A percentile compares a stretch with the other conserved stretches of the same genome.
Conservation (phyloP, 2,888 invertebrate species). For the Dioctria rufipes region DNA sequence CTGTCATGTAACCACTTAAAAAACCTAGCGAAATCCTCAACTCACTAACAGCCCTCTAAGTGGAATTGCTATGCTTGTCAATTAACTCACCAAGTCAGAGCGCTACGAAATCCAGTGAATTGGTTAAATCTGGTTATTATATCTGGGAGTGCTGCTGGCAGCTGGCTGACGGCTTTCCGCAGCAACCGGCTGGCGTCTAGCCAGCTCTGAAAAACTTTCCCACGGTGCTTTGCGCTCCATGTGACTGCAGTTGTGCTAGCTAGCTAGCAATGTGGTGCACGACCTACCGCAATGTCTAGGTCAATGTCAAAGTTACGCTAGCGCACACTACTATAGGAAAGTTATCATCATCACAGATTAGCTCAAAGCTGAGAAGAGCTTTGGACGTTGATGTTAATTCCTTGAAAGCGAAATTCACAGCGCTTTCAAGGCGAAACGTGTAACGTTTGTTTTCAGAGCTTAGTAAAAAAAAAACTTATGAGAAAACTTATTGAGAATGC, state of each 20-base stretch:
- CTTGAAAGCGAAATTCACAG: slow-evolving; percentile 11
- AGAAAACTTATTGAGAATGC: too few relatives aligned
- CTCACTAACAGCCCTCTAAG: background rate
- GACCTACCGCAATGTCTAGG: slow-evolving; percentile 50
- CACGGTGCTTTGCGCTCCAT: slow-evolving; percentile 1
- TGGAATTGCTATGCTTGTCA: slow-evolving; percentile 14
- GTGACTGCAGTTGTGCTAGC: slow-evolving; percentile 2
- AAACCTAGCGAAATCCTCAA: background rate
- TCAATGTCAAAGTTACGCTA: slow-evolving; percentile 46
- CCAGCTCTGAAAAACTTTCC: slow-evolving; percentile 26
- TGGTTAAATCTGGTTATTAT: slow-evolving; percentile 15
- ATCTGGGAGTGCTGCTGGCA: background rate
- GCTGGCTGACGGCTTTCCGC: background rate
- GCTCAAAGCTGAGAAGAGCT: background rate
- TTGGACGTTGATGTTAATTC: background rate
- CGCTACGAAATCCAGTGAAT: slow-evolving; percentile 25
- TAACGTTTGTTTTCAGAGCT: too few relatives aligned
- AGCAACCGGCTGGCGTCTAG: slow-evolving; percentile 36
- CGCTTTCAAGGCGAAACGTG: background rate
- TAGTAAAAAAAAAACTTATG: too few relatives aligned
- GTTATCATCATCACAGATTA: background rate
- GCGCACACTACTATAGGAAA: background rate
- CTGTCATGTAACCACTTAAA: slow-evolving; percentile 1
- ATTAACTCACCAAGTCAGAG: background rate
- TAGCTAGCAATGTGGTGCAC: slow-evolving; percentile 14